Evolutionary conservation across 1,140 invertebrate genomes (phyloP), one percentile per base, ranked within the genome.

Genomic region (Cyrtorhinus lividipennis): DNA sequence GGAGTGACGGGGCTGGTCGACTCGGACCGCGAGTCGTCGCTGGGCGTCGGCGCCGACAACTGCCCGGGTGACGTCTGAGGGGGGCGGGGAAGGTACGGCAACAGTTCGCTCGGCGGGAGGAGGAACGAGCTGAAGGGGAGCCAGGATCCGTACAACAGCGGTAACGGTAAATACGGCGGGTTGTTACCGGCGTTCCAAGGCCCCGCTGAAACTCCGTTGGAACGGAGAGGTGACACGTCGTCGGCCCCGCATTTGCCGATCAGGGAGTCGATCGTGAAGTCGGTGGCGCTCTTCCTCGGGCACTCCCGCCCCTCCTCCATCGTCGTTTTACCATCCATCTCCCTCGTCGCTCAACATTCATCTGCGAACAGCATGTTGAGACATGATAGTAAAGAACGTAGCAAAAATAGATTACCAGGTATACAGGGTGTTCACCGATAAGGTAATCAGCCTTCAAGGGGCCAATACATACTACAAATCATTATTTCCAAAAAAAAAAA

Each of bases 1-100:
- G 66, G 66, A 1, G 65, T 63, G 26, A 64, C 44, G 1, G 66
- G 65, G 5, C 62, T 64, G 2, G 58, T 27, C 12, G 64, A 66
- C 20, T 65, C 63, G 25, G 62, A 64, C 20, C 66, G 48, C 15
- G 66, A 66, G 64, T 64, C 62, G 53, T 65, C 63, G 62, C 62
- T 64, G 48, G 48, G 62, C 24, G 59, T 62, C 13, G 18, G 26
- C 0, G 44, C 38, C n/a, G 59, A 30, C 23, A 61, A 56, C 56
- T 30, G 46, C 10, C 48, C 20, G 15, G 61, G 64, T 13, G 38
- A 56, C 18, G 38, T 23, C 2, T 38, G 65, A 24, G 63, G 62
- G 1, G 61, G 58, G 2, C 59, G 23, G 18, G 58, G 53, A n/a
- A 63, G 62, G 22, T 25, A 45, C 22, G 56, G 59, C 15, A 67